phyloP scores from a whole-genome alignment of 2,888 invertebrate species.

The Globia sparganii region DNA sequence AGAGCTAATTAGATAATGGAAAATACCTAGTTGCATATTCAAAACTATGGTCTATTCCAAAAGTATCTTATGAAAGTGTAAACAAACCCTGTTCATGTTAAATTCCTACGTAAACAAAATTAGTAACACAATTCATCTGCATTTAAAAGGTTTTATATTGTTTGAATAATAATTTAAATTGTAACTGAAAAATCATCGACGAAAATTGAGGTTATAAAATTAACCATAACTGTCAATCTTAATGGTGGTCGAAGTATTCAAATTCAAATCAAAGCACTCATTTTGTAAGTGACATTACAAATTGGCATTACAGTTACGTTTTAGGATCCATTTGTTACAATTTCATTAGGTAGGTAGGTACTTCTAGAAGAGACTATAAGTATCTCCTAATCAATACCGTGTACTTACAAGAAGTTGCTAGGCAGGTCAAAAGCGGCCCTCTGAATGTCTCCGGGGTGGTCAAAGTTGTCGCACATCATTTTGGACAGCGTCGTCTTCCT shows the following conservation, averaged over 20 bases:
- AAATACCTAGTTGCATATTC: background rate
- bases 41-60: background rate
- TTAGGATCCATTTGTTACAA: background rate
- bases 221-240: background rate
- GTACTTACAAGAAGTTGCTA: constrained; percentile 94
- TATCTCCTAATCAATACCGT: background rate
- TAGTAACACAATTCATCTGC: background rate
- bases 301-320: background rate
- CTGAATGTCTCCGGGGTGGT: constrained; percentile 95
- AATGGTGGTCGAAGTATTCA: background rate
- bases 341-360: too few relatives aligned
- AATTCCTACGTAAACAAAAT: background rate
- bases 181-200: background rate
- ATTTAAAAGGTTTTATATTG: background rate
- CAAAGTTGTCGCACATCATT: constrained; percentile 97
- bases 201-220: background rate
- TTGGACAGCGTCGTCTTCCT: constrained; percentile 96
- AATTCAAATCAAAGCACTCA: background rate
- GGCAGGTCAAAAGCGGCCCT: constrained; percentile 97
- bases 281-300: background rate
- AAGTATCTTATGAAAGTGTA: background rate
- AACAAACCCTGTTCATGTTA: background rate
- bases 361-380: background rate
- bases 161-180: background rate
- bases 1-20: background rate